Evolutionary conservation across 2,888 invertebrate genomes (phyloP), one percentile per base, ranked within the genome.

Genomic region (Trichopoda pennipes): DNA sequence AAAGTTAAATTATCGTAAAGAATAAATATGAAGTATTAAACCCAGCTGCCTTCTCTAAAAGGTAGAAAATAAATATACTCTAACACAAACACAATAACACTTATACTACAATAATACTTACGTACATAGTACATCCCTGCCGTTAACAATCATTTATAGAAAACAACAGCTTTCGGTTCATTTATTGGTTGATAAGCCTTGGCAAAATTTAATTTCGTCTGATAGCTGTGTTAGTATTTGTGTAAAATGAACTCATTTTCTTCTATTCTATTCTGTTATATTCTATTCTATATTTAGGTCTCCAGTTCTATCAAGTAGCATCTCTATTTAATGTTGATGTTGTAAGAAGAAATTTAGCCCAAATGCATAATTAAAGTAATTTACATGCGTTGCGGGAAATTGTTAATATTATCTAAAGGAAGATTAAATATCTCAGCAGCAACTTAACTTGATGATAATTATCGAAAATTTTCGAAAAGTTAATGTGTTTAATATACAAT

Each of bases 351-450:
- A 63, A 66, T 76, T 80, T 70, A 60, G 78, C 78, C 81, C 81
- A 70, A 70, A 70, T 81, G 81, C 69, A 81, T 74, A 78, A 81
- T 81, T 81, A 78, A 81, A 78, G 78, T 81, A 81, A 81, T 81
- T 81, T 81, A 81, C 73, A 75, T 81, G 81, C 81, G 78, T 66
- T 81, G 74, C 63, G 81, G 81, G 81, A 78, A 74, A 81, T 74
- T 70, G 58, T 74, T 74, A 74, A 78, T 78, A 74, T 58, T 42
- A 74, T 64, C 47, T 77, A 60, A 35, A 68, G 73, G 70, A 51
- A 69, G 69, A 77, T 70, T 74, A 81, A 76, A 68, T 19, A 76
- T 58, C 58, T 60, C 60, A 60, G 60, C 68, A 79, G 58, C 66
- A 73, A 58, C 64, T 64, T 64, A 44, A 53, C 49, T 49, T 17